A percentile compares a stretch with the other conserved stretches of the same genome.
Evolutionary conservation across 2,113 vertebrate species (phyloP).

Genomic region (Ovis aries): ARS-UI_Ramb_v3.0 NC_056069.1:55838501-55839000

Average conservation of each 20-base stretch:
- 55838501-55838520: neutral
- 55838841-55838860: neutral
- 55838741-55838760: neutral
- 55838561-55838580: neutral
- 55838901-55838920: neutral
- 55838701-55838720: neutral
- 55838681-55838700: fast-evolving
- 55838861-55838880: neutral
- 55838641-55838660: fast-evolving
- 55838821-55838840: neutral
- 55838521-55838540: neutral
- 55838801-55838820: neutral
- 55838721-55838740: neutral
- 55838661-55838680: neutral
- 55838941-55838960: neutral
- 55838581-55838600: neutral
- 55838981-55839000: neutral
- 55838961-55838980: neutral
- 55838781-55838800: neutral
- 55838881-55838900: neutral
- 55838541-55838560: neutral
- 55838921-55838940: neutral
- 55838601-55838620: neutral
- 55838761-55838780: neutral
- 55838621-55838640: neutral